Base-by-base conservation (phyloP, 2,888 invertebrate species). In the Euphydryas editha region DNA sequence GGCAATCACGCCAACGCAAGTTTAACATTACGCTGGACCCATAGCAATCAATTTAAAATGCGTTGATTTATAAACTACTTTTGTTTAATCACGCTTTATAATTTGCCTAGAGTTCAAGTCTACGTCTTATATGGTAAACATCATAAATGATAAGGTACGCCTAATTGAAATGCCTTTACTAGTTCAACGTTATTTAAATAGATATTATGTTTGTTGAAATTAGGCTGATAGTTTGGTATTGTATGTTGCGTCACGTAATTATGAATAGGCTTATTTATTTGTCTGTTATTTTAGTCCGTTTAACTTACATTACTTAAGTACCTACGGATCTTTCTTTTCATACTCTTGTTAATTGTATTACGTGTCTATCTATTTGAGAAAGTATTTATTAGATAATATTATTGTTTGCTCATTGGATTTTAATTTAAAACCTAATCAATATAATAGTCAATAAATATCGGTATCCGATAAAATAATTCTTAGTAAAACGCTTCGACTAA, bases 401-500 rank as follows among this genome's bases (percentile, higher is more conserved):
- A 30, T 7, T 30, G 8, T 30, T 30, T 30, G 4, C 6, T 30
- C 30, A 30, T 30, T n/a, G n/a, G 8, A 30, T 30, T 30, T 30
- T 30, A 5, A 8, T 30, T 5, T 30, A 30, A 30, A 30, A 30
- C n/a, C n/a, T n/a, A n/a, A n/a, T n/a, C n/a, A n/a, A n/a, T n/a
- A n/a, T n/a, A n/a, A n/a, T n/a, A n/a, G n/a, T n/a, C n/a, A n/a
- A n/a, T n/a, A n/a, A n/a, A n/a, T n/a, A n/a, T n/a, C n/a, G n/a
- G n/a, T n/a, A n/a, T n/a, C n/a, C n/a, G n/a, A n/a, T n/a, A n/a
- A n/a, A n/a, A 54, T 51, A 51, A 11, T 36, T 17, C 30, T 17
- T 17, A 54, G 54, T 54, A 24, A 51, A 51, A 54, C 36, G 54
- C 11, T 47, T 54, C 30, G 17, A 54, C 54, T 36, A 54, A 56